phyloP scores from a whole-genome alignment of 2,888 invertebrate species.

The Argyresthia goedartella region DNA sequence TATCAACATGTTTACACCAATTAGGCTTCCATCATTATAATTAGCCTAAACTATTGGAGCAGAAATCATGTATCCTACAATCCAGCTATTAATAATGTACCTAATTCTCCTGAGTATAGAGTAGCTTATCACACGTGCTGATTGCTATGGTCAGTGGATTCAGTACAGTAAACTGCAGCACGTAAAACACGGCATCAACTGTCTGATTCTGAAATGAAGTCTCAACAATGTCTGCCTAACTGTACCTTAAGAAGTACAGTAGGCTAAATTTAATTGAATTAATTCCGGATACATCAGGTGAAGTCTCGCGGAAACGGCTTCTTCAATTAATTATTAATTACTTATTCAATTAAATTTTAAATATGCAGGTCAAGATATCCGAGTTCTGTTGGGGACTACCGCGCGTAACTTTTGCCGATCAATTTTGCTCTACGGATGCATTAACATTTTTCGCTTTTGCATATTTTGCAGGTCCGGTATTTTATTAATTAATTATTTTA shows the following conservation, averaged over 20 bases:
- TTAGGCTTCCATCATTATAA: conserved; percentile 27
- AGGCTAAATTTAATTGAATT: neutral
- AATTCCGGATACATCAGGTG: too few relatives aligned
- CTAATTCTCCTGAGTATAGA: neutral
- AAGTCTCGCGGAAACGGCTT: too few relatives aligned
- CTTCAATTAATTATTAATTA: too few relatives aligned
- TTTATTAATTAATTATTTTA: too few relatives aligned
- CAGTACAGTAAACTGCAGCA: conserved; percentile 30
- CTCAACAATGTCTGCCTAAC: neutral
- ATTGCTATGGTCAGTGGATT: conserved; percentile 30
- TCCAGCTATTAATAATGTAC: neutral
- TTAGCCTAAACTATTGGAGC: conserved; percentile 25
- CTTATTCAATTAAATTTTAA: too few relatives aligned
- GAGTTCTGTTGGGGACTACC: too few relatives aligned
- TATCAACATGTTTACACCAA: conserved; percentile 24
- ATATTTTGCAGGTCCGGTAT: too few relatives aligned
- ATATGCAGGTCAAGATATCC: too few relatives aligned
- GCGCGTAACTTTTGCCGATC: too few relatives aligned
- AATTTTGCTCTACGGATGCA: too few relatives aligned
- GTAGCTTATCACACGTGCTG: neutral
- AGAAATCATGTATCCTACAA: conserved; percentile 7
- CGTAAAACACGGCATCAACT: neutral
- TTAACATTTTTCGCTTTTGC: too few relatives aligned
- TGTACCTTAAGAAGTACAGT: neutral
- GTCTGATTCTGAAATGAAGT: conserved; percentile 23